A percentile compares a stretch with the other conserved stretches of the same genome.
Conservation (phyloP, 2,888 invertebrate genomes). For the Lithosia quadra region DNA sequence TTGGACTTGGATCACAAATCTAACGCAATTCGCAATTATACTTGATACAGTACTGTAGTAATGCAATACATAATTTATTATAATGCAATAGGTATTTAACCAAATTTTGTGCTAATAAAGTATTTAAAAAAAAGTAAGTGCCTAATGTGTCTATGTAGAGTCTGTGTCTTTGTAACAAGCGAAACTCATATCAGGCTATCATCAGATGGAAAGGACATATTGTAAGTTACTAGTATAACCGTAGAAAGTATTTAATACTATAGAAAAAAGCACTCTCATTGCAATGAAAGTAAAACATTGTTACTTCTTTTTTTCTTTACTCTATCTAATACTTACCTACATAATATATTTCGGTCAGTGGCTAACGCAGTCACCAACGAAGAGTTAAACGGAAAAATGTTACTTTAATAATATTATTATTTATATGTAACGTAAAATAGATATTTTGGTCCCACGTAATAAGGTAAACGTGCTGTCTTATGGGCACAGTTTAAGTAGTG, state of each 20-base stretch:
- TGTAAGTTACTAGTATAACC: too few species aligned
- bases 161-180: not conserved
- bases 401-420: not conserved
- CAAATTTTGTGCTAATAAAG: not conserved
- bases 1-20: not conserved
- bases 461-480: not conserved
- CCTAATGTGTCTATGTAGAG: too few species aligned
- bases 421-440: not conserved
- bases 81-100: conserved; percentile 1
- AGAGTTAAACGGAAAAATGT: not conserved
- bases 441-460: not conserved
- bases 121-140: not conserved
- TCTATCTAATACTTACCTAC: not conserved
- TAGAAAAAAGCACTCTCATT: not conserved
- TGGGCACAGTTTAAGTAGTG: not conserved
- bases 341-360: conserved; percentile 4
- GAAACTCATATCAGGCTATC: not conserved
- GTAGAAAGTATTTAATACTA: too few species aligned
- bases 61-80: not conserved
- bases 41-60: not conserved
- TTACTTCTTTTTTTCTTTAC: not conserved
- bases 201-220: not conserved
- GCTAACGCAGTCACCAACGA: not conserved
- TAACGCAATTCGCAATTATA: not conserved
- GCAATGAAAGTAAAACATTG: conserved; percentile 4